Evolutionary conservation across 2,113 vertebrate species (phyloP).

Genomic region (Ascaphus truei): DNA sequence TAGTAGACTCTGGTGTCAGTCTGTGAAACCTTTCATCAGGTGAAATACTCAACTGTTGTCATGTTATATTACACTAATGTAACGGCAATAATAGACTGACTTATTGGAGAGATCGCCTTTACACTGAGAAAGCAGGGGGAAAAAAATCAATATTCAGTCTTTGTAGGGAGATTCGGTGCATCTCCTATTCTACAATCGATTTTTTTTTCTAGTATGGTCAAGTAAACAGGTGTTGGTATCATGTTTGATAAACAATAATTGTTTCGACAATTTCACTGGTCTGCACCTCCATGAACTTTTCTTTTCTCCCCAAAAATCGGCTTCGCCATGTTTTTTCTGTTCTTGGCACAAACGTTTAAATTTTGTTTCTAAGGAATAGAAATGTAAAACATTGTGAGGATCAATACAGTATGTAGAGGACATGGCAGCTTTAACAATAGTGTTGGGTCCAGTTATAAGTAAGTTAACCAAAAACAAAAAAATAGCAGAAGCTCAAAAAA

Average conservation of each 20-base stretch:
- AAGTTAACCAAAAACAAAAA: no score
- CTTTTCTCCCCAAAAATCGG: no score
- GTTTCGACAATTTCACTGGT: no score
- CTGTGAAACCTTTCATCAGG: constrained; percentile 25
- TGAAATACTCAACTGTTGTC: constrained; percentile 30
- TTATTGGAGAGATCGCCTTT: constrained; percentile 36
- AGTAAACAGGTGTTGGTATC: not conserved
- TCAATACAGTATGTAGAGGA: no score
- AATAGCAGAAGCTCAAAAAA: no score
- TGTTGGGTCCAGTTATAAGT: no score
- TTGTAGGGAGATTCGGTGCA: not conserved
- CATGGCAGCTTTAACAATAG: no score
- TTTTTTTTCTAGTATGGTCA: not conserved
- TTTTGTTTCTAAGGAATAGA: no score
- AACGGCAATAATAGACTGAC: constrained; percentile 19
- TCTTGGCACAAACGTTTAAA: no score
- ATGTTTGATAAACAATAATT: not conserved
- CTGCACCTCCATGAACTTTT: no score
- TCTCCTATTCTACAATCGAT: not conserved
- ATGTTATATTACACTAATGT: constrained; percentile 37
- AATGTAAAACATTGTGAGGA: no score
- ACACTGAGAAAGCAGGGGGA: constrained; percentile 8
- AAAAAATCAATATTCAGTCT: constrained; percentile 36
- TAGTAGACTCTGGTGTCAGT: constrained; percentile 22
- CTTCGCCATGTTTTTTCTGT: no score